Conservation (phyloP, 2,797 vertebrate species). For the Heteromormyrus szaboi region DNA sequence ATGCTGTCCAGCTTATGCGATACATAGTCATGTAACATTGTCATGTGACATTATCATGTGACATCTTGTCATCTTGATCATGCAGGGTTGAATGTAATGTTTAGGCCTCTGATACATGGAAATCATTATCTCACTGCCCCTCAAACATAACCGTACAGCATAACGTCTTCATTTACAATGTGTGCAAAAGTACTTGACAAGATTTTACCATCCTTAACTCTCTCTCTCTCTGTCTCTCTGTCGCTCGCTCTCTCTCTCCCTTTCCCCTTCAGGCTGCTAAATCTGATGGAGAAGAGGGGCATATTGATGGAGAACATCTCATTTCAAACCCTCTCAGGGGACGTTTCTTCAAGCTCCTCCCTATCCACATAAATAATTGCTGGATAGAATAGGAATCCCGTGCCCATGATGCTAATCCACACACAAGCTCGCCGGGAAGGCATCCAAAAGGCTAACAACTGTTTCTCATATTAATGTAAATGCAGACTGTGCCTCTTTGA, state of each 20-base stretch:
- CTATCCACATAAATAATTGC: not conserved
- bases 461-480: slow-evolving; percentile 3
- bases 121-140: not conserved
- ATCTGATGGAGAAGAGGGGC: not conserved
- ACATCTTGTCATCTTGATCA: not conserved
- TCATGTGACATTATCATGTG: not conserved
- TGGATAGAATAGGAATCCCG: not conserved
- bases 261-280: not conserved
- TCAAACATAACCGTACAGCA: not conserved
- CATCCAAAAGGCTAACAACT: not conserved
- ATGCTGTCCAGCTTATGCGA: not conserved
- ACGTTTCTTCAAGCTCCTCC: not conserved
- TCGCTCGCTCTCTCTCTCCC: not conserved
- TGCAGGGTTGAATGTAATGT: not conserved
- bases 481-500: not conserved
- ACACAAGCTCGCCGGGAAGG: not conserved
- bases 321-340: not conserved
- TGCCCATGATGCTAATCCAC: not conserved
- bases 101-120: not conserved
- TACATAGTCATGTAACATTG: not conserved
- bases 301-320: not conserved
- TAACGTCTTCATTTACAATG: slow-evolving; percentile 18
- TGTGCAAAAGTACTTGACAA: not conserved
- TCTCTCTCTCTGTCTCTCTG: not conserved
- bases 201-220: too few species aligned